Base-by-base conservation (phyloP, 2,888 invertebrate species). In the Bombylius discolor region DNA sequence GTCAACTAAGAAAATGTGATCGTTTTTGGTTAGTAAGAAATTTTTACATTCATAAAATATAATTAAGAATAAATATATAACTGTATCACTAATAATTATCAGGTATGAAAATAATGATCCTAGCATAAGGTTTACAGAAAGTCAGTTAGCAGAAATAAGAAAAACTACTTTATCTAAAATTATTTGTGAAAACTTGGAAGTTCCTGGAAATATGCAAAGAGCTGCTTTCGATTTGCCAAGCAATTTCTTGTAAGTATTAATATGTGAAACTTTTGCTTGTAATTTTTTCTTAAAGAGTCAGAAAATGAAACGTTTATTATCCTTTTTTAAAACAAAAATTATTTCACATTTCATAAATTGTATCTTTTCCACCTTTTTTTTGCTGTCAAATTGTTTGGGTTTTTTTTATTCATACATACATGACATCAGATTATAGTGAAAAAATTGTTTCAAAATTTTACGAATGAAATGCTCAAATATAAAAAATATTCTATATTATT, bases 191-290 rank as follows among this genome's bases (percentile, higher is more conserved):
- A 96, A 95, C 75, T 83, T 92, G 70, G 95, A 96, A 68, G 77
- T 84, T 6, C 79, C 85, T 46, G 85, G 84, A 5, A 87, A 89
- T 56, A 90, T 96, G 72, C 96, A 96, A 68, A 80, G 92, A 52
- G 88, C 90, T 7, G 85, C 89, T 1, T 92, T 96, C 68, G 93
- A 96, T 70, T 77, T 94, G 61, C 93, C 94, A 0, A 90, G 90
- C 68, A 88, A 89, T 66, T 92, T 91, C 79, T 75, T 92, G 81
- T 86, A 72, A 80, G 81, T 75, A 23, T 3, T 23, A 23, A 23
- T 23, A 23, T 23, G 23, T 23, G 23, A 2, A 23, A 23, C 1
- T 2, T 23, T 1, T 23, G 23, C 23, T 3, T 23, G 23, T 23
- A 23, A 2, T 23, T 23, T 23, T 23, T 23, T 23, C 23, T 23